A percentile compares a stretch with the other conserved stretches of the same genome.
phyloP scores from a whole-genome alignment of 2,797 vertebrate species.

The Chaenodraco wilsoni region DNA sequence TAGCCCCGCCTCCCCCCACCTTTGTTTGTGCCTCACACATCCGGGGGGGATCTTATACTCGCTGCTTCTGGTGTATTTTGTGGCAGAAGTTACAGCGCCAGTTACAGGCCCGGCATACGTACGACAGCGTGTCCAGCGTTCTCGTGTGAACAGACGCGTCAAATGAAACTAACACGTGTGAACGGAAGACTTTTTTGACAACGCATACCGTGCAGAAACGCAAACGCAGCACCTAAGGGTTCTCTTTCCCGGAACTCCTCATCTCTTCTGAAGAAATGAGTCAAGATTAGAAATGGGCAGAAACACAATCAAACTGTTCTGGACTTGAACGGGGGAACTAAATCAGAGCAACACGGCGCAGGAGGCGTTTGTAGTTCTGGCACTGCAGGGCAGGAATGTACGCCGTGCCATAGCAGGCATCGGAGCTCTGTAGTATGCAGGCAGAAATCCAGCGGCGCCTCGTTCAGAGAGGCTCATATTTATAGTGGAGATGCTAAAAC shows the following conservation, averaged over 20 bases:
- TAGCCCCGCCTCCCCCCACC: too few relatives aligned
- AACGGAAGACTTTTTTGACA: too few relatives aligned
- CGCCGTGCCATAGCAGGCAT: slow-evolving; percentile 53
- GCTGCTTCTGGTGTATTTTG: too few relatives aligned
- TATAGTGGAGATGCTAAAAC: slow-evolving; percentile 81
- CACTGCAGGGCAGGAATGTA: slow-evolving; percentile 50
- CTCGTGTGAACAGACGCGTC: too few relatives aligned
- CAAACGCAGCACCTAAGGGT: not conserved
- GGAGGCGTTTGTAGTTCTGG: slow-evolving; percentile 48
- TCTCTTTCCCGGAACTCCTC: not conserved
- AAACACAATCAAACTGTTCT: slow-evolving; percentile 33
- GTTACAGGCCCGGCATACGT: too few relatives aligned
- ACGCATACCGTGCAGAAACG: too few relatives aligned
- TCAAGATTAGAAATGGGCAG: not conserved
- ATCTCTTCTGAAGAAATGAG: not conserved
- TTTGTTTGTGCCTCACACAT: too few relatives aligned
- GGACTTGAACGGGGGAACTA: slow-evolving; percentile 21
- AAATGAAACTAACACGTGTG: too few relatives aligned
- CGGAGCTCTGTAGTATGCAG: slow-evolving; percentile 61
- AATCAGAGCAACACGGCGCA: slow-evolving; percentile 54
- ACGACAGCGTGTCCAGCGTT: too few relatives aligned
- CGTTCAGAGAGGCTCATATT: slow-evolving; percentile 83
- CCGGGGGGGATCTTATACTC: too few relatives aligned
- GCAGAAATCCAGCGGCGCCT: slow-evolving; percentile 81
- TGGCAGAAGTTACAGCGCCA: too few relatives aligned